Conservation (phyloP, 2,113 vertebrate species). For the Rana temporaria region DNA sequence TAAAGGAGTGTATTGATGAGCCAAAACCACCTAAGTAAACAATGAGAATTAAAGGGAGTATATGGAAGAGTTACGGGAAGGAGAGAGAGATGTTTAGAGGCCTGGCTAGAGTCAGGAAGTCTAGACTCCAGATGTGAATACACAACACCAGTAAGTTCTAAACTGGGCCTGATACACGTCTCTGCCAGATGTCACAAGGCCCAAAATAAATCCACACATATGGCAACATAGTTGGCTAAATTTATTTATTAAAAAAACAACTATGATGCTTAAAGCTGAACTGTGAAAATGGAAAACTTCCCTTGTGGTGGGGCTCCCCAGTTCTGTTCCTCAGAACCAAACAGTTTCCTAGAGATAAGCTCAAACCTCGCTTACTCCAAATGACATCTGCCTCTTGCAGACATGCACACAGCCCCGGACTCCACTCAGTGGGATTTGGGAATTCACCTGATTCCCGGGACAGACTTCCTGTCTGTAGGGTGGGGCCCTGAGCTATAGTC, state of each 20-base stretch:
- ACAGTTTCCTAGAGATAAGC: too few relatives aligned
- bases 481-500: too few relatives aligned
- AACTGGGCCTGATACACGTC: slow-evolving; percentile 67
- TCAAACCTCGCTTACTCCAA: too few relatives aligned
- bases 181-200: slow-evolving; percentile 82
- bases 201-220: slow-evolving; percentile 72
- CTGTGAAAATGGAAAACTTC: slow-evolving; percentile 22
- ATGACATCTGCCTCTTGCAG: too few relatives aligned
- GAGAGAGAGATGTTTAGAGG: slow-evolving; percentile 63
- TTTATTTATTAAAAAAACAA: slow-evolving; percentile 51
- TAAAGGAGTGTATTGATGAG: slow-evolving; percentile 58
- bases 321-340: too few relatives aligned
- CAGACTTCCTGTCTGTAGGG: too few relatives aligned
- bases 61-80: slow-evolving; percentile 56
- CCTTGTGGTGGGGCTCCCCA: too few relatives aligned
- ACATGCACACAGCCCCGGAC: too few relatives aligned
- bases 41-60: slow-evolving; percentile 59
- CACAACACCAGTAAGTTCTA: slow-evolving; percentile 65
- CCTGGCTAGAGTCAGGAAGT: slow-evolving; percentile 77
- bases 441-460: too few relatives aligned
- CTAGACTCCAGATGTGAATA: slow-evolving; percentile 87
- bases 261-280: not conserved
- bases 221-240: slow-evolving; percentile 73
- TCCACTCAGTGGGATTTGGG: too few relatives aligned
- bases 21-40: slow-evolving; percentile 62